Evolutionary conservation across 2,113 vertebrate genomes (phyloP).

Genomic region (Xenopus tropicalis): UCB_Xtro_10.0 CM004449.2:117981501-117982000

Average conservation of each 20-base stretch:
- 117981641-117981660: no score
- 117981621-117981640: no score
- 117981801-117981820: slow-evolving; percentile 14
- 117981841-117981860: slow-evolving; percentile 14
- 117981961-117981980: neutral
- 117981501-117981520: no score
- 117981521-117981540: no score
- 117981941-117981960: neutral
- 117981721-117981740: no score
- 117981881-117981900: slow-evolving; percentile 20
- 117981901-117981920: slow-evolving; percentile 25
- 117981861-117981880: slow-evolving; percentile 17
- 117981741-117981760: neutral
- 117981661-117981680: no score
- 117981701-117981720: no score
- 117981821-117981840: slow-evolving; percentile 22
- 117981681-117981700: no score
- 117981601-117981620: no score
- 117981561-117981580: no score
- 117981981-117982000: neutral
- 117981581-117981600: no score
- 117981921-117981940: neutral
- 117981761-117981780: slow-evolving; percentile 6
- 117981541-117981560: no score
- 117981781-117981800: slow-evolving; percentile 29